Base-by-base conservation (phyloP, 2,797 vertebrate genomes). In the Megaceryle alcyon region DNA sequence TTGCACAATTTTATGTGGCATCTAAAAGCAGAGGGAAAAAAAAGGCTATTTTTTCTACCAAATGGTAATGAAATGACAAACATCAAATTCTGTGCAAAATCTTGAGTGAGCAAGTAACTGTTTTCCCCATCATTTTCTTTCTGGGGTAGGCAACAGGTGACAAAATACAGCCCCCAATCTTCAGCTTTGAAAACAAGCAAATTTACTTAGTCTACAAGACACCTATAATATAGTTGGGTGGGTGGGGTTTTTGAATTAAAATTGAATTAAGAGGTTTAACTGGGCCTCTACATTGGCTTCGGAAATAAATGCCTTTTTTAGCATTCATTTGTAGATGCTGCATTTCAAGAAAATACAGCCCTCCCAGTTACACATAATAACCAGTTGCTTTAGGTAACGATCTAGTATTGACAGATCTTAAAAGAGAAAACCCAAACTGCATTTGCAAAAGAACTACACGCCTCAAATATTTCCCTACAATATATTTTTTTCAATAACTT, bases 1-100 rank as follows among this genome's bases (percentile, higher is more conserved):
- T 95, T 97, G 95, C 97, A 88, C 69, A 54, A 44, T 96, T 96
- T 95, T 86, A 92, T 70, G 91, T 56, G 86, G 87, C 86, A 91
- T 72, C 86, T 91, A 80, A 88, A 95, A 87, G 61, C 49, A 22
- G 86, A 89, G 79, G 25, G 8, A n/a, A 97, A 95, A 79, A 93
- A 92, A 63, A 57, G 56, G 85, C 91, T 95, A 29, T 3, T 71
- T 94, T 96, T 96, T 92, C 72, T 80, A 92, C 92, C 59, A 22
- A 82, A 94, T 2, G 7, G 33, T 18, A 53, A 71, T 26, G 43
- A 88, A 90, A 79, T 2, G 9, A 54, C 33, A 51, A 65, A 57
- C 33, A 13, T 22, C 41, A 92, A 64, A 10, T 18, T 73, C 31
- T 2, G 3, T 61, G 53, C 39, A 91, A 79, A 87, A 84, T 25